Conservation (phyloP, 2,888 invertebrate genomes). For the Apamea anceps region DNA sequence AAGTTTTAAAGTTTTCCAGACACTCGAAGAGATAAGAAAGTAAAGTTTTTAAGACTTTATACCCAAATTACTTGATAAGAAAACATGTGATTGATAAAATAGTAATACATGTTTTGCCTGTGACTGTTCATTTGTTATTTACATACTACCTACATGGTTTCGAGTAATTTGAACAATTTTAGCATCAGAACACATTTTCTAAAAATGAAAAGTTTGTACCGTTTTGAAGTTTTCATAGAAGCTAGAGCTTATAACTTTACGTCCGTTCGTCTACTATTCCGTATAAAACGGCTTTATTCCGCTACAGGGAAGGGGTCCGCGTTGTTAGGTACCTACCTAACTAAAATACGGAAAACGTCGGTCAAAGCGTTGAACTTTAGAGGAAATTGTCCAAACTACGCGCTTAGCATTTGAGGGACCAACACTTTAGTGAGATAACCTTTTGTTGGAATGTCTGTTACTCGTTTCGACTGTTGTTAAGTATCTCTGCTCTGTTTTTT, state of each 20-base stretch:
- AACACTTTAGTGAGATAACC: slow-evolving; percentile 69
- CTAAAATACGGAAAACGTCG: slow-evolving; percentile 73
- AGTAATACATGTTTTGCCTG: background rate
- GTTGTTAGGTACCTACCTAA: slow-evolving; percentile 70
- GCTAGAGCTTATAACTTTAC: slow-evolving; percentile 65
- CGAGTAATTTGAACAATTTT: background rate
- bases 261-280: slow-evolving; percentile 63
- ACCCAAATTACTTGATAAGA: background rate
- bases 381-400: slow-evolving; percentile 74
- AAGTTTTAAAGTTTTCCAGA: background rate
- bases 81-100: background rate
- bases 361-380: slow-evolving; percentile 76
- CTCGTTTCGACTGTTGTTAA: slow-evolving; percentile 57
- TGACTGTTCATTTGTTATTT: background rate
- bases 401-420: slow-evolving; percentile 71
- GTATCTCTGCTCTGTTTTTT: slow-evolving; percentile 29
- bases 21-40: background rate
- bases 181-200: background rate
- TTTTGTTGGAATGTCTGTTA: slow-evolving; percentile 74
- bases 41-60: background rate
- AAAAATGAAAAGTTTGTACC: slow-evolving; percentile 1
- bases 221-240: slow-evolving; percentile 2
- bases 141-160: background rate
- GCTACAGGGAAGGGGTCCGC: slow-evolving; percentile 71
- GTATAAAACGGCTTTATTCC: slow-evolving; percentile 73